Conservation (phyloP, 2,888 invertebrate species). For the Thysanoteuthis rhombus region DNA sequence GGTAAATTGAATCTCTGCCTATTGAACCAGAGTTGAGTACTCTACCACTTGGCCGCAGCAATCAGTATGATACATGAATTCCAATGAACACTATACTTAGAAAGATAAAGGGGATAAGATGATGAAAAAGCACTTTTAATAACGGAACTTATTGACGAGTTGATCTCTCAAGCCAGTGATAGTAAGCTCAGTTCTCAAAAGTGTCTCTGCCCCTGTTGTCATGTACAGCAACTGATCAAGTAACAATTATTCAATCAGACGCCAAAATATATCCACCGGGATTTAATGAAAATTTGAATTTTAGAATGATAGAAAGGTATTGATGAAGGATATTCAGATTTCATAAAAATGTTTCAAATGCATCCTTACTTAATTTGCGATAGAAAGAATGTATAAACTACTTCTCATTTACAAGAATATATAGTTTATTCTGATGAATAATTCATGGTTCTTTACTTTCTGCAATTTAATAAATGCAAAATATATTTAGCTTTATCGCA, state of each 20-base stretch:
- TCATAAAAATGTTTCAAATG: not conserved
- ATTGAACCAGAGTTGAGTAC: too few species aligned
- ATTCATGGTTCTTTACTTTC: not conserved
- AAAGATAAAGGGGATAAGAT: too few species aligned
- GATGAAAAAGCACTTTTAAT: too few species aligned
- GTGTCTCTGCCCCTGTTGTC: not conserved
- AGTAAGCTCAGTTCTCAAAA: not conserved
- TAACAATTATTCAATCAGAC: not conserved
- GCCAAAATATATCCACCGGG: not conserved
- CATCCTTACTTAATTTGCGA: too few species aligned
- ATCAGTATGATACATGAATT: too few species aligned
- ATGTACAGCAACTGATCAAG: not conserved
- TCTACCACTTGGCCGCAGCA: too few species aligned
- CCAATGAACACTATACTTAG: too few species aligned
- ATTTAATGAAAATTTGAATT: not conserved
- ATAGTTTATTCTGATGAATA: not conserved
- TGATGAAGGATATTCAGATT: not conserved
- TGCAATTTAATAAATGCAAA: too few species aligned
- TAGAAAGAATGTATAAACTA: too few species aligned
- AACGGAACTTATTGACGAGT: not conserved
- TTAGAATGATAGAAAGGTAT: not conserved
- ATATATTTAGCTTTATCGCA: too few species aligned
- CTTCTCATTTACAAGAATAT: not conserved
- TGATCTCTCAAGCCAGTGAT: not conserved
- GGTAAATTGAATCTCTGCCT: too few species aligned